Base-by-base conservation (phyloP, 2,888 invertebrate genomes). In the Hylaea fasciaria region DNA sequence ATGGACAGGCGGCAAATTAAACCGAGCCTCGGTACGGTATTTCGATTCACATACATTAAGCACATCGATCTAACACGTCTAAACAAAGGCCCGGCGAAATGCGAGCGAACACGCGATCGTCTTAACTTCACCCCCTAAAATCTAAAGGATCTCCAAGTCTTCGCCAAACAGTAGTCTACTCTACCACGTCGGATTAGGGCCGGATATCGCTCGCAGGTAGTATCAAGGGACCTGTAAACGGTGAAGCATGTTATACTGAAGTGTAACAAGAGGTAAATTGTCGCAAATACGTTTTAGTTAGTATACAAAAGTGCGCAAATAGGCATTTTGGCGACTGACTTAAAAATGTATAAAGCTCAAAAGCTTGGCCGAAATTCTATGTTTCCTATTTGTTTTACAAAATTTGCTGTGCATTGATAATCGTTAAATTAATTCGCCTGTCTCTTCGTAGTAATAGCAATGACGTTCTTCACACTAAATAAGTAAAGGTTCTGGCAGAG, bases 1-100 rank as follows among this genome's bases (percentile, higher is more conserved):
- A 91, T 91, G 90, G 90, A 91, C 91, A 89, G 82, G 81, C 85
- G 85, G 87, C 86, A 87, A 91, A 91, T 91, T 91, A 90, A 89
- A 87, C 86, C 82, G 76, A 77, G 73, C 74, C 74, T 74, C 71
- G 70, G 72, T 82, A 68, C 66, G 68, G 80, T 77, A 76, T 85
- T 90, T 86, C 89, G 88, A 90, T 89, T 83, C 87, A 77, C 89
- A 87, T 90, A 89, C 86, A 86, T 88, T 87, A 89, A 78, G 80
- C 80, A 82, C 89, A 90, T 90, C 90, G 90, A 90, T 90, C 89
- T 89, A 83, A 86, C 87, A 87, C 86, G 87, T 89, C 88, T 82
- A 83, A 86, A 89, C 87, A 87, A 87, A 85, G 81, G 82, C 80
- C 78, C 77, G 72, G 80, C 77, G 84, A 83, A 89, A 87, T 86